Base-by-base conservation (phyloP, 1,140 invertebrate genomes). In the Papilio machaon region DNA sequence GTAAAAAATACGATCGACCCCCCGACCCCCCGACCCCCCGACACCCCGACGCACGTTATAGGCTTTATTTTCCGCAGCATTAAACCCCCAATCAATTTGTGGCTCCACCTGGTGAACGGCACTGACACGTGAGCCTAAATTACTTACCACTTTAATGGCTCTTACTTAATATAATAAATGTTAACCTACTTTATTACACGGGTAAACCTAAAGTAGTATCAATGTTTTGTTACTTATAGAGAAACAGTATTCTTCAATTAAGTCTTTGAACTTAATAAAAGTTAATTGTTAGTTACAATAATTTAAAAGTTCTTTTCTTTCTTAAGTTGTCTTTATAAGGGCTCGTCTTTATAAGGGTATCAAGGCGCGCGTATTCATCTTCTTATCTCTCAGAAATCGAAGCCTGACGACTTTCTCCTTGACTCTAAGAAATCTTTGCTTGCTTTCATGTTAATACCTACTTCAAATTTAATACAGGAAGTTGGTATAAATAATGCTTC, bases 31-130 rank as follows among this genome's bases (percentile, higher is more conserved):
- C 60, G 58, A 64, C 0, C 60, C 23, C 9, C 23, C n/a, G 73
- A 43, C 38, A 43, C 19, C 30, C 49, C 81, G 73, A 19, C 70
- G 54, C 73, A 76, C 30, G 82, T 81, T 80, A 80, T 17, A 47
- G 17, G 77, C 35, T 73, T 80, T 80, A 84, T 84, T 84, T 84
- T 82, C 81, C 83, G 83, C 79, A 80, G 80, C 83, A 84, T 82
- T 84, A 73, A 60, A 35, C 67, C 70, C 19, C n/a, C 80, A 80
- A 84, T 84, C 83, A 84, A 82, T 84, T 84, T 84, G 75, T 49
- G 80, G 75, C 43, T 76, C 77, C 83, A 84, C 83, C 83, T 84
- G 83, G 79, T 64, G 67, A 54, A 17, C 30, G 23, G n/a, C 23
- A 54, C 77, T 73, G 64, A 70, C 64, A 70, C 30, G 64, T 70